Conservation (phyloP, 2,113 vertebrate genomes). For the Petaurus breviceps region DNA sequence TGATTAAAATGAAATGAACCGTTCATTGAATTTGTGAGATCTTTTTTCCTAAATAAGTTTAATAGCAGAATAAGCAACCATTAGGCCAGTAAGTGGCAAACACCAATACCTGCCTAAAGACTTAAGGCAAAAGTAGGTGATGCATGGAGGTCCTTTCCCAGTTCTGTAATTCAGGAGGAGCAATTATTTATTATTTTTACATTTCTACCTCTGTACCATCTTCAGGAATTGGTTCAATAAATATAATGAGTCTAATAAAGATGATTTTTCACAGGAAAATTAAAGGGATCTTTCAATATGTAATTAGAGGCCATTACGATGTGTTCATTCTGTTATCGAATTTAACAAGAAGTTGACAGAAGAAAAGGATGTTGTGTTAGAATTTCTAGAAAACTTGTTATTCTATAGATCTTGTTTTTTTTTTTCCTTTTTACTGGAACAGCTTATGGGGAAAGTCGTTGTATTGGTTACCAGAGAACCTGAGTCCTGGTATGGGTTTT, state of each 20-base stretch:
- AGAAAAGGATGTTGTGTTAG: neutral
- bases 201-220: neutral
- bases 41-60: neutral
- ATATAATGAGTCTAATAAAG: neutral
- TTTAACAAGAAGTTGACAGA: neutral
- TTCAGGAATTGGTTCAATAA: neutral
- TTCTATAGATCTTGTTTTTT: neutral
- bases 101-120: neutral
- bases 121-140: neutral
- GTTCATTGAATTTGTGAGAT: neutral
- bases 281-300: neutral
- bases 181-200: neutral
- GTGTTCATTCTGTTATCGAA: neutral
- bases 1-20: neutral
- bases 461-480: neutral
- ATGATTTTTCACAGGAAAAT: neutral
- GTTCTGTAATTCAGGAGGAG: neutral
- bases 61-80: neutral
- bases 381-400: neutral
- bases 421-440: neutral
- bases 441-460: neutral
- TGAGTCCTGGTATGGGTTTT: neutral
- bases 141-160: neutral
- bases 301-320: neutral
- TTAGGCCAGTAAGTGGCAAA: neutral